Evolutionary conservation across 2,113 vertebrate genomes (phyloP).

Genomic region (Seriola dumerili): DNA sequence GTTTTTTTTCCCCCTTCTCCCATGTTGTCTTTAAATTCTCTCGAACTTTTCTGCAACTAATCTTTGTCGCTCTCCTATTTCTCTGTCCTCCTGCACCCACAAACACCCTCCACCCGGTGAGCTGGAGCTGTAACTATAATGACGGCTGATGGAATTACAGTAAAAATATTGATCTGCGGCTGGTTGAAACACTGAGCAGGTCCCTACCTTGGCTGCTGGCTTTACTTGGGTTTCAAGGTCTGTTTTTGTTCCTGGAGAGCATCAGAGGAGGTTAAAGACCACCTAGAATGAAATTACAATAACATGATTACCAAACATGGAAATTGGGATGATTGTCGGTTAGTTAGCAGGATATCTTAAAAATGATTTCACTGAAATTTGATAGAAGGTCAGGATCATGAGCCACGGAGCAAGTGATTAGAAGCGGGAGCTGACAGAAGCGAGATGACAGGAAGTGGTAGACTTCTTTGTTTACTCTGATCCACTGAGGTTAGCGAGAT

Average conservation of each 20-base stretch:
- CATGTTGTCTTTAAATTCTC: conserved; percentile 16
- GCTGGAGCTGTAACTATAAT: conserved; percentile 42
- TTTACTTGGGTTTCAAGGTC: conserved; percentile 50
- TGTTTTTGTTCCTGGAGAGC: conserved; percentile 53
- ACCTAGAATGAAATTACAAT: conserved; percentile 26
- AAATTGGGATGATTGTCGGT: background rate
- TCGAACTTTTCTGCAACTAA: conserved; percentile 34
- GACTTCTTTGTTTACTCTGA: background rate
- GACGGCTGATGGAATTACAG: conserved; percentile 72
- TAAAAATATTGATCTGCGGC: conserved; percentile 70
- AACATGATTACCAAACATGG: conserved; percentile 19
- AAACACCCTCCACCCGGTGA: conserved; percentile 18
- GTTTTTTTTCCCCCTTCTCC: background rate
- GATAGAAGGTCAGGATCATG: background rate
- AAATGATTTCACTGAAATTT: background rate
- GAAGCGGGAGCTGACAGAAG: too few relatives aligned
- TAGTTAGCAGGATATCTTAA: conserved; percentile 12
- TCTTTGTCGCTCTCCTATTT: conserved; percentile 5
- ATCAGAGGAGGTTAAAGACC: conserved; percentile 18
- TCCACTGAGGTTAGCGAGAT: background rate
- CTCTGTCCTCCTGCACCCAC: conserved; percentile 12
- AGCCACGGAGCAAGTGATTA: too few relatives aligned
- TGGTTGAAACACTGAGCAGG: conserved; percentile 56
- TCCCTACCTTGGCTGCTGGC: conserved; percentile 24
- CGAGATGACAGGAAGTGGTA: background rate